Evolutionary conservation across 2,797 vertebrate species (phyloP).

Genomic region (Macropus fuliginosus): DNA sequence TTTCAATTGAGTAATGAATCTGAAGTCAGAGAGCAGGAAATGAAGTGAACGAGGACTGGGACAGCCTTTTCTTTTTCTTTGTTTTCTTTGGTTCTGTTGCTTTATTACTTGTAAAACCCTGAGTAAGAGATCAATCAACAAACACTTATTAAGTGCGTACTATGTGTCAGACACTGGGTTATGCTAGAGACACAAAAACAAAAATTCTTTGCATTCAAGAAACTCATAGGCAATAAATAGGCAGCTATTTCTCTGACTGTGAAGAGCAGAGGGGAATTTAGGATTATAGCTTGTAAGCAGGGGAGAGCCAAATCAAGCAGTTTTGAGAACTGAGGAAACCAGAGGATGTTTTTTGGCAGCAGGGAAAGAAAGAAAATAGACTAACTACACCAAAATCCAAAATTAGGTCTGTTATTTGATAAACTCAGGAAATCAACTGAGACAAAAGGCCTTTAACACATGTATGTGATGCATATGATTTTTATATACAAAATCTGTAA

Average conservation of each 20-base stretch:
- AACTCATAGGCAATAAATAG: neutral
- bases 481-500: neutral
- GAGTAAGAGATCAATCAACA: neutral
- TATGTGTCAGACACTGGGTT: neutral
- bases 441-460: neutral
- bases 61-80: neutral
- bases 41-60: neutral
- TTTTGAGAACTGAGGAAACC: neutral
- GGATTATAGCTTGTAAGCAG: neutral
- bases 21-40: neutral
- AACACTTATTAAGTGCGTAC: neutral
- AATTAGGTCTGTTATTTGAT: neutral
- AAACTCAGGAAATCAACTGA: slow-evolving; percentile 34
- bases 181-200: neutral
- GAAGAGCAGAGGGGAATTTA: neutral
- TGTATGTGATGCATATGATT: neutral
- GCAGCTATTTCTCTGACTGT: neutral
- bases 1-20: neutral
- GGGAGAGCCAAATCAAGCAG: neutral
- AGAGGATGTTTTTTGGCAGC: neutral
- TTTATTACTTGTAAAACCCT: neutral
- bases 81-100: neutral
- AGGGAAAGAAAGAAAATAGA: neutral
- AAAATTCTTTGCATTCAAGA: neutral
- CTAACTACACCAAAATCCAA: neutral